Percentiles rank a stretch among this genome's conserved stretches.
Evolutionary conservation across 2,113 vertebrate species (phyloP).

Genomic region (Herpetotheres cachinnans): DNA sequence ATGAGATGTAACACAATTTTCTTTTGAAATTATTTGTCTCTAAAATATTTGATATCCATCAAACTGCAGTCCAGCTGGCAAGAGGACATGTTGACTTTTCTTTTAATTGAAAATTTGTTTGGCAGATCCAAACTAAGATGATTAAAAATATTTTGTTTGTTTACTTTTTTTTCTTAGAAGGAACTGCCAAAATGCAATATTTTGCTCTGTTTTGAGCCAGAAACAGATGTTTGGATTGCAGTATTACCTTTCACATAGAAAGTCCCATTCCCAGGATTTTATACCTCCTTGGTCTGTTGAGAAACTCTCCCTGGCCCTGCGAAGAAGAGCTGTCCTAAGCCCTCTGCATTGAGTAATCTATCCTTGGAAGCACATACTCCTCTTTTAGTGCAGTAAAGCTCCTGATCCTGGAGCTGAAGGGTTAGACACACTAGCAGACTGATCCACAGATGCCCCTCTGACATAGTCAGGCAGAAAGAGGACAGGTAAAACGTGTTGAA

Average conservation of each 20-base stretch:
- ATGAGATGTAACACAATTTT: background rate
- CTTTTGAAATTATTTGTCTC: background rate
- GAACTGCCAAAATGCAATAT: background rate
- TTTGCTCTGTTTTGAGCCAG: background rate
- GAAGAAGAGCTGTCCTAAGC: background rate
- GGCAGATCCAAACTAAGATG: background rate
- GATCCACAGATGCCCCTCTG: background rate
- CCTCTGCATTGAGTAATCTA: background rate
- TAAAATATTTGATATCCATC: background rate
- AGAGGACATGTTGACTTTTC: background rate
- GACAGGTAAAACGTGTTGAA: background rate
- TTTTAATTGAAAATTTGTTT: background rate
- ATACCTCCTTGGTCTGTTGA: background rate
- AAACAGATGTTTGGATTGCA: background rate
- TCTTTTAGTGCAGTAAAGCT: background rate
- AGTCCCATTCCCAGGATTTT: background rate
- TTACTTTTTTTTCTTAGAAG: background rate
- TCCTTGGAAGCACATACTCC: background rate
- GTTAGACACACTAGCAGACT: background rate
- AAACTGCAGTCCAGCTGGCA: background rate
- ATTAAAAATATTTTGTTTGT: background rate
- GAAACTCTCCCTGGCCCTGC: background rate
- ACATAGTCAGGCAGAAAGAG: background rate
- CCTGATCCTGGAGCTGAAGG: background rate
- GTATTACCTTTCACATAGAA: background rate